Evolutionary conservation across 2,113 vertebrate genomes (phyloP).

Genomic region (Nibea coibor): DNA sequence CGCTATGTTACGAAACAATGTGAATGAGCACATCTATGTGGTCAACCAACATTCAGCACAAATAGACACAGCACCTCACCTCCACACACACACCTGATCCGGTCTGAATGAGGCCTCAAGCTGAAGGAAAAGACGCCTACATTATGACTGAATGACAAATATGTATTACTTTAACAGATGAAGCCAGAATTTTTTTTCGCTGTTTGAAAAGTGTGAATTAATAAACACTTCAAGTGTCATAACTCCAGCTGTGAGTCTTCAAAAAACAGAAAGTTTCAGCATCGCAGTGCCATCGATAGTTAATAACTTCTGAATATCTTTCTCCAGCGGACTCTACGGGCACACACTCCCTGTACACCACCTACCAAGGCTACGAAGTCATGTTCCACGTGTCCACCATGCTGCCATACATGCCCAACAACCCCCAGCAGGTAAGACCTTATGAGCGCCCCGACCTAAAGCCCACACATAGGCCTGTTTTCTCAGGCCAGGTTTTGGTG

Average conservation of each 20-base stretch:
- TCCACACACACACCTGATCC: too few relatives aligned
- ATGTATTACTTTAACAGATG: neutral
- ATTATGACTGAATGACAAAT: neutral
- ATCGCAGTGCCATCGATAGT: neutral
- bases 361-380: slow-evolving; percentile 95
- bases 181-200: neutral
- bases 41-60: too few relatives aligned
- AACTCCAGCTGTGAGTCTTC: neutral
- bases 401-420: slow-evolving; percentile 96
- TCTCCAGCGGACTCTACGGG: slow-evolving; percentile 92
- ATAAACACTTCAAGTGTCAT: too few relatives aligned
- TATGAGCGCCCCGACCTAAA: neutral
- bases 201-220: neutral
- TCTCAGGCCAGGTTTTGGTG: neutral
- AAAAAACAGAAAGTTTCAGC: slow-evolving; percentile 2
- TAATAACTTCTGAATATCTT: neutral
- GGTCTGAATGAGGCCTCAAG: too few relatives aligned
- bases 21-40: neutral
- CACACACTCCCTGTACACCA: slow-evolving; percentile 94
- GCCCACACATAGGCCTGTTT: neutral
- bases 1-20: neutral
- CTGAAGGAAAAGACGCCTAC: neutral
- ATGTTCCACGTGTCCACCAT: slow-evolving; percentile 99
- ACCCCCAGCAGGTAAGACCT: slow-evolving; percentile 91
- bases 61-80: too few relatives aligned